phyloP scores from a whole-genome alignment of 2,113 vertebrate genomes.

The Ailurus styani region DNA sequence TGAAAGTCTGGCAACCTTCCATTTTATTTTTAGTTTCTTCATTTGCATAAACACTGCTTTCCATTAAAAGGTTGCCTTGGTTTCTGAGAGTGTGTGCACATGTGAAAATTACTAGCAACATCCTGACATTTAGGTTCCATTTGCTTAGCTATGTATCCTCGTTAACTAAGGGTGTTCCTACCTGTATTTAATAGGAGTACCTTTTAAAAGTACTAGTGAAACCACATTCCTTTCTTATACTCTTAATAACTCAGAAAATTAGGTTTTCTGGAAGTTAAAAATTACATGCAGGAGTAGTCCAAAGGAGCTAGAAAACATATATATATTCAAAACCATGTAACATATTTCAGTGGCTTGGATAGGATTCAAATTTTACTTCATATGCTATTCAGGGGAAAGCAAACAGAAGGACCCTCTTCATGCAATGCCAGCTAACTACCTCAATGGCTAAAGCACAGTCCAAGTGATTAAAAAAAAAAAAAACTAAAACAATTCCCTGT shows the following conservation, averaged over 20 bases:
- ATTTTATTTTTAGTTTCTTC: slow-evolving; percentile 63
- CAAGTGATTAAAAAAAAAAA: not conserved
- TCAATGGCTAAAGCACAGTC: not conserved
- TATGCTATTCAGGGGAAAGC: not conserved
- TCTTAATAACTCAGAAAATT: slow-evolving; percentile 9
- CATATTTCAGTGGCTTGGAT: not conserved
- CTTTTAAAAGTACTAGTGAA: not conserved
- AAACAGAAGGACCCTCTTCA: not conserved
- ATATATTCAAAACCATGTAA: not conserved
- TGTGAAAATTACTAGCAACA: not conserved
- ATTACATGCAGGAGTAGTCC: not conserved
- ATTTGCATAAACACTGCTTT: slow-evolving; percentile 66
- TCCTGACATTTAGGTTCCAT: not conserved
- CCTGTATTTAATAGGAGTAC: not conserved
- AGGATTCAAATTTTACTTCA: not conserved
- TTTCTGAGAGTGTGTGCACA: not conserved
- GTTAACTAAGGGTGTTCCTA: not conserved
- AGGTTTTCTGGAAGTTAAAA: not conserved
- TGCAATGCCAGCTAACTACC: not conserved
- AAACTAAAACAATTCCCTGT: not conserved
- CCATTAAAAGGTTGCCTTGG: slow-evolving; percentile 18
- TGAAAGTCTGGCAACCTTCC: slow-evolving; percentile 27
- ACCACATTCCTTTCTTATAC: not conserved
- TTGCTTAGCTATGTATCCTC: not conserved
- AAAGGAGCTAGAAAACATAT: not conserved